Evolutionary conservation across 2,797 vertebrate species (phyloP).

Genomic region (Microctenopoma stevenorrisi): DNA sequence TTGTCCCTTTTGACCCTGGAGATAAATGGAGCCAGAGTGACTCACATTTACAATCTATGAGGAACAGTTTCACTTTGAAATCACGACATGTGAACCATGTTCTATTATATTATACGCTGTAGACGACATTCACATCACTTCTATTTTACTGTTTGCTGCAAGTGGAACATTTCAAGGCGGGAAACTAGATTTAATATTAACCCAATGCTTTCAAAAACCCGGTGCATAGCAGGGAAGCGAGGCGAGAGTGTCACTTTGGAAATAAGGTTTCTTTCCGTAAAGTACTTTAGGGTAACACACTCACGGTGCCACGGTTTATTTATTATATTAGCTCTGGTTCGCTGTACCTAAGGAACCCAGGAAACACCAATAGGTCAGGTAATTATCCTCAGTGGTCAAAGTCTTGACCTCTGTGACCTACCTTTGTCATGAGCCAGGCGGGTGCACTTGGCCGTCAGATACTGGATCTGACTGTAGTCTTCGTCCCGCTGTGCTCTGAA

Average conservation of each 20-base stretch:
- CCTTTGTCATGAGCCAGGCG: conserved; percentile 83
- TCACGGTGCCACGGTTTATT: background rate
- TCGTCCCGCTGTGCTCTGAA: conserved; percentile 77
- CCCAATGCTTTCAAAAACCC: background rate
- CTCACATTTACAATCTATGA: background rate
- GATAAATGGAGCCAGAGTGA: background rate
- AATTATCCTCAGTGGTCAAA: background rate
- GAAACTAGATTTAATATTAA: background rate
- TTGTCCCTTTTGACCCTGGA: too few species aligned
- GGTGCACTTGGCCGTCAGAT: conserved; percentile 83
- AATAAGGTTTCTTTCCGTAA: too few species aligned
- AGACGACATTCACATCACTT: background rate
- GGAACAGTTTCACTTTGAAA: background rate
- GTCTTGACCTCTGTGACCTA: conserved; percentile 41
- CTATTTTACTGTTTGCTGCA: background rate
- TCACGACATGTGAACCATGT: conserved; percentile 19
- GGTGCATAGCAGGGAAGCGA: background rate
- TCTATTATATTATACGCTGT: background rate
- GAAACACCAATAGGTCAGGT: too few species aligned
- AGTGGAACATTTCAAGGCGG: background rate
- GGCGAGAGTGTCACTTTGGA: too few species aligned
- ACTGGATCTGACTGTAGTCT: conserved; percentile 83
- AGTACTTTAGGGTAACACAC: too few species aligned
- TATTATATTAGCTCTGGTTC: background rate
- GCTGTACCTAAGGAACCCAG: background rate